Base-by-base conservation (phyloP, 2,888 invertebrate species). In the Tanypteryx hageni region DNA sequence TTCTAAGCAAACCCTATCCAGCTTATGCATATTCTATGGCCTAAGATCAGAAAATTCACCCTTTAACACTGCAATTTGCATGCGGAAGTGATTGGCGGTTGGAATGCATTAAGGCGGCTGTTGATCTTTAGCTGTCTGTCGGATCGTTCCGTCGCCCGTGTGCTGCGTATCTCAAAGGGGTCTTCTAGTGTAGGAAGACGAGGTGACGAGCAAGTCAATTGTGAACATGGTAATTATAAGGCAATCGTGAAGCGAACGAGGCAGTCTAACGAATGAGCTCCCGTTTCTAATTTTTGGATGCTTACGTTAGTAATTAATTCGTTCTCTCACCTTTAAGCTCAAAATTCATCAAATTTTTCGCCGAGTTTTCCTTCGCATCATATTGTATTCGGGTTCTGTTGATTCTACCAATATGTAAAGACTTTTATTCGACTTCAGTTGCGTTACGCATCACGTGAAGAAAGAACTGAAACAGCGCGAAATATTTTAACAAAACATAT, bases 1-100 rank as follows among this genome's bases (percentile, higher is more conserved):
- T 11, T 76, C 11, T n/a, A 9, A 18, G 9, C 18, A 1, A 27
- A 14, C 22, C 9, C 7, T 27, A 13, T 13, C 76, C 27, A 13
- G n/a, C 22, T 14, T 27, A 76, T 27, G 18, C 76, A 76, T 76
- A 27, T 76, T 27, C 76, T 22, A 68, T 68, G 22, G n/a, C 7
- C 68, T 3, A 68, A 68, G 76, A 76, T 76, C 13, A 22, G 22
- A 76, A 76, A 76, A 76, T 27, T 9, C 27, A 76, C 27, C 76
- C 76, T 76, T 76, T 10, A 76, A 27, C 27, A 27, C 22, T 76
- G 76, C 76, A 76, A 76, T 76, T 76, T 76, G 76, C 76, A 76
- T 76, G 76, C 76, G 27, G 76, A 76, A 10, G 76, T 76, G 76
- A 76, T 76, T 76, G 76, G 76, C 76, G 76, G 76, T 9, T 27